Evolutionary conservation across 2,113 vertebrate genomes (phyloP), one percentile per base, ranked within the genome.

Genomic region (Actinemys pallida): DNA sequence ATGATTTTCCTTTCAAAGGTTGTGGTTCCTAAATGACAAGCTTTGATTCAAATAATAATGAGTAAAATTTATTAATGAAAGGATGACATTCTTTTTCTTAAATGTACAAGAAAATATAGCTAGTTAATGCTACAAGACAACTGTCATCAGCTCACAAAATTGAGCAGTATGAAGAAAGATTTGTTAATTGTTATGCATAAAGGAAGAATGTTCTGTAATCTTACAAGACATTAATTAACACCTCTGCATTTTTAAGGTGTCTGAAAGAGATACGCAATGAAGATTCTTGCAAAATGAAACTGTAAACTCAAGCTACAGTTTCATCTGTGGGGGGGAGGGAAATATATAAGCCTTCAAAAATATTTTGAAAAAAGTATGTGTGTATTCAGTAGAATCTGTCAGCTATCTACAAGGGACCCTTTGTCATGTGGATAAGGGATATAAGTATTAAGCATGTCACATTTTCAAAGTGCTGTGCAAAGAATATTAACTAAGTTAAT

Each of bases 321-420:
- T 78, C 42, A 72, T 49, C 49, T 56, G 72, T 16, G 35, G 75
- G 65, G 91, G 47, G 84, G 89, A n/a, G 91, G 50, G 82, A 90
- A 42, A 72, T 31, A 13, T n/a, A 69, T 6, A 69, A 7, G 1
- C 54, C 65, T 83, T 69, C 82, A 93, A 80, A 42, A 69, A 79
- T 84, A 19, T 16, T 11, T 8, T 4, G n/a, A 54, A 20, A 22
- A 69, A 79, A 82, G 56, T 31, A 27, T 82, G 6, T 39, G 27
- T 59, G 8, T 57, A 12, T 82, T 94, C 24, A 12, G 35, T 50
- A 81, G 59, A 83, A 87, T 19, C 20, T 0, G 1, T 54, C 31
- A 52, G 6, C 24, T 7, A 11, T 39, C 11, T 76, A 12, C 0
- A 0, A 59, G 0, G 0, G 24, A 25, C 42, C 31, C 3, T 52